Evolutionary conservation across 2,888 invertebrate genomes (phyloP).

Genomic region (Lycia hirtaria): DNA sequence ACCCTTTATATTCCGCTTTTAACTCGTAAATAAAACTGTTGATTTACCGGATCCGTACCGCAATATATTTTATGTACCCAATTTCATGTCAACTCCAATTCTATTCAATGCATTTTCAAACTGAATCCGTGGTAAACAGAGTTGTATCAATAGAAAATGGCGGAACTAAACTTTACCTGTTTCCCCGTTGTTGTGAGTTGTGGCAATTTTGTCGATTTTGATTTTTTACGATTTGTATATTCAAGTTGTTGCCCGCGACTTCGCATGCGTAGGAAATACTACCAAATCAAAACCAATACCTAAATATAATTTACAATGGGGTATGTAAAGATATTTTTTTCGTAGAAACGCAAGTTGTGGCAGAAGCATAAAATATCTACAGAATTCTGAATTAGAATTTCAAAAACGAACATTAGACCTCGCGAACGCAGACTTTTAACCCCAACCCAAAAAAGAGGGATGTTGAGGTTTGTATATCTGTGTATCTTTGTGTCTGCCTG

Average conservation of each 20-base stretch:
- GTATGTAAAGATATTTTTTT: too few species aligned
- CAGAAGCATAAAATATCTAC: too few species aligned
- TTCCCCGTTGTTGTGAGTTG: constrained; percentile 28
- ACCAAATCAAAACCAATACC: too few species aligned
- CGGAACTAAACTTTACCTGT: constrained; percentile 39
- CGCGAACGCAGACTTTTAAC: too few species aligned
- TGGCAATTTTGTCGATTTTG: constrained; percentile 34
- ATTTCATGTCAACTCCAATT: constrained; percentile 66
- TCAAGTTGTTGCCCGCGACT: neutral
- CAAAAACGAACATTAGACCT: too few species aligned
- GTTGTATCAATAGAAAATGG: constrained; percentile 57
- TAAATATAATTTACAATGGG: too few species aligned
- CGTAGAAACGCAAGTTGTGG: too few species aligned
- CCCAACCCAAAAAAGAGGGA: too few species aligned
- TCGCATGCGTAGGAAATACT: too few species aligned
- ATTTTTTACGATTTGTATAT: constrained; percentile 26
- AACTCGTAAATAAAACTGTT: constrained; percentile 15
- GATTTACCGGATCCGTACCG: constrained; percentile 42
- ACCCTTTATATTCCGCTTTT: constrained; percentile 6
- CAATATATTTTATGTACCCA: constrained; percentile 70
- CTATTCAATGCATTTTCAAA: constrained; percentile 63
- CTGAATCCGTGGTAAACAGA: constrained; percentile 57
- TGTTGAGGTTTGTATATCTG: too few species aligned
- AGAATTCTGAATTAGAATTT: too few species aligned
- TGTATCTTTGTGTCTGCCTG: too few species aligned